Evolutionary conservation across 2,113 vertebrate species (phyloP).

Genomic region (Seriola quinqueradiata): DNA sequence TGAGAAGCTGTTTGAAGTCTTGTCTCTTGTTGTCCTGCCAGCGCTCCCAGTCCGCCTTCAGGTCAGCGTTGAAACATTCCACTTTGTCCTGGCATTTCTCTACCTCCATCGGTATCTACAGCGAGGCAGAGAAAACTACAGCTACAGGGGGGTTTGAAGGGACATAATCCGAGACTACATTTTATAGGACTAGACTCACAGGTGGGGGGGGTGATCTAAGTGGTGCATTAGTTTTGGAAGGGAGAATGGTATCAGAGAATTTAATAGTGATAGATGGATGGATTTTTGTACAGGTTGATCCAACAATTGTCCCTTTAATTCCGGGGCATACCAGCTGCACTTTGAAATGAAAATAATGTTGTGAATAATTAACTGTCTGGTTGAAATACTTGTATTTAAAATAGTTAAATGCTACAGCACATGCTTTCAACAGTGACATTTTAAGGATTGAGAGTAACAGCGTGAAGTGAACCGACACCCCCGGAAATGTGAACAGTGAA

Average conservation of each 20-base stretch:
- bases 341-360: too few relatives aligned
- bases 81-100: slow-evolving; percentile 96
- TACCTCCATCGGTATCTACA: slow-evolving; percentile 92
- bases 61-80: slow-evolving; percentile 97
- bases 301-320: neutral
- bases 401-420: neutral
- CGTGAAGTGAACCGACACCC: neutral
- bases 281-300: too few relatives aligned
- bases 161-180: slow-evolving; percentile 20
- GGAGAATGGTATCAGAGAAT: neutral
- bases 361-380: neutral
- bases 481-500: neutral
- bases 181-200: neutral
- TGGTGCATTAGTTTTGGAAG: neutral
- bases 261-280: neutral
- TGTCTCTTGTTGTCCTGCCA: slow-evolving; percentile 98
- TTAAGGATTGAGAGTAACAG: neutral
- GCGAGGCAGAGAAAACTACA: slow-evolving; percentile 50
- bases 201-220: neutral
- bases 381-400: neutral
- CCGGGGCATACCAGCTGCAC: neutral
- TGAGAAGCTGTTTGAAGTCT: slow-evolving; percentile 96
- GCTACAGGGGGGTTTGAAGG: slow-evolving; percentile 54
- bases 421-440: neutral
- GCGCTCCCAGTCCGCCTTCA: slow-evolving; percentile 98